Conservation (phyloP, 2,113 vertebrate genomes). For the Panurus biarmicus region DNA sequence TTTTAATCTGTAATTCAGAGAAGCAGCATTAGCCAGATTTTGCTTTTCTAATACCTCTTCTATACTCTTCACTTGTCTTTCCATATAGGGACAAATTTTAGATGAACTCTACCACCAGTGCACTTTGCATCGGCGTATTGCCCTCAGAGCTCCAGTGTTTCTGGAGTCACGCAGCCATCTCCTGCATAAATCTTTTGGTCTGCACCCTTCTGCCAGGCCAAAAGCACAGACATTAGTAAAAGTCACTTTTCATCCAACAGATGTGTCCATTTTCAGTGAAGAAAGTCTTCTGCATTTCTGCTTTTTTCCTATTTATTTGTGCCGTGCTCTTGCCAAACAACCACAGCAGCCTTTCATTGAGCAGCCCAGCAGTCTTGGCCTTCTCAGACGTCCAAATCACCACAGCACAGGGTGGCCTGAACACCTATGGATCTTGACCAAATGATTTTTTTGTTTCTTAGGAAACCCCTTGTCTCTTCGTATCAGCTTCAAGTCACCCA, state of each 20-base stretch:
- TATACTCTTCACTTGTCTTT: not conserved
- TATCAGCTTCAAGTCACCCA: not conserved
- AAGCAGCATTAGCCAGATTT: constrained; percentile 8
- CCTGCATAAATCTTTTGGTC: not conserved
- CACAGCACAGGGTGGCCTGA: not conserved
- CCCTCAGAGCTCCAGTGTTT: not conserved
- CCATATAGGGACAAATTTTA: not conserved
- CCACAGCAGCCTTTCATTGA: not conserved
- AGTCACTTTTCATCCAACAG: constrained; percentile 21
- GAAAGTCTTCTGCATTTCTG: not conserved
- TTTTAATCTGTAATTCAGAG: not conserved
- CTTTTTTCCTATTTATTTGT: not conserved
- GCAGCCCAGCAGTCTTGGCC: not conserved
- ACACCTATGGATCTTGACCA: not conserved
- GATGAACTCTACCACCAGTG: not conserved
- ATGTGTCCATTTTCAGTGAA: not conserved
- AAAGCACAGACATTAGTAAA: not conserved
- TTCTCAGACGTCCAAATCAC: not conserved
- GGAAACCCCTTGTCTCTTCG: not conserved
- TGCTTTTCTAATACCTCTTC: not conserved
- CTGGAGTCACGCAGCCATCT: not conserved
- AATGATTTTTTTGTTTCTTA: not conserved
- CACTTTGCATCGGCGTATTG: not conserved
- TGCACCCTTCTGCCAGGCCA: not conserved
- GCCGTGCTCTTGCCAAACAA: not conserved